Evolutionary conservation across 2,888 invertebrate species (phyloP).

Genomic region (Acleris laterana): DNA sequence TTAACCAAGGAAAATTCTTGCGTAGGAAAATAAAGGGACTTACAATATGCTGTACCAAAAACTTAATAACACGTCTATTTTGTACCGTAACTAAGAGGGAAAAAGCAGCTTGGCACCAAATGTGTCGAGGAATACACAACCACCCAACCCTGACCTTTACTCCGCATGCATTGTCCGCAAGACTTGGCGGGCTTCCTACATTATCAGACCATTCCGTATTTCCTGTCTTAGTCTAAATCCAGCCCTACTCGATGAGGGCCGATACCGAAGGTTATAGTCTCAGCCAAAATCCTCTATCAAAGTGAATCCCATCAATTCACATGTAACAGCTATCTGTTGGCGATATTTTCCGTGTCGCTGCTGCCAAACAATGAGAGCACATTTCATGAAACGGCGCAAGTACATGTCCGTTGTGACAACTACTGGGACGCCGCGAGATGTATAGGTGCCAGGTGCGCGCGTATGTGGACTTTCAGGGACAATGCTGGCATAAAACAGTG

Average conservation of each 20-base stretch:
- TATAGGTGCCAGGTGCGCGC: conserved; percentile 62
- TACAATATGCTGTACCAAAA: too few species aligned
- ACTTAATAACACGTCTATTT: too few species aligned
- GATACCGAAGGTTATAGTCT: conserved; percentile 21
- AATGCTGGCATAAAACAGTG: conserved; percentile 36
- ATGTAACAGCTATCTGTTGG: conserved; percentile 50
- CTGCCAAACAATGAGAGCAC: conserved; percentile 71
- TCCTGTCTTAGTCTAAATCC: conserved; percentile 29
- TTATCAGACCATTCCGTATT: conserved; percentile 10
- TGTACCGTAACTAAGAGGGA: too few species aligned
- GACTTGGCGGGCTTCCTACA: conserved; percentile 22
- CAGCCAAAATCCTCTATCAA: conserved; percentile 44
- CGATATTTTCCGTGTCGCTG: conserved; percentile 58
- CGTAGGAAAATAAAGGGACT: too few species aligned
- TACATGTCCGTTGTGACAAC: conserved; percentile 53
- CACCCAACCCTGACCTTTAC: not conserved
- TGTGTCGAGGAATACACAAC: too few species aligned
- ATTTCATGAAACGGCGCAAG: conserved; percentile 44
- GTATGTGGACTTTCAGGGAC: conserved; percentile 57
- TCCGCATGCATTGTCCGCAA: conserved; percentile 5
- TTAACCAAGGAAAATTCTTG: too few species aligned
- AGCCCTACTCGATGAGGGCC: conserved; percentile 28
- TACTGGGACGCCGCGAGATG: conserved; percentile 51
- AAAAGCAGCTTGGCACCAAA: too few species aligned
- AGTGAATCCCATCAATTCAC: conserved; percentile 58